A percentile compares a stretch with the other conserved stretches of the same genome.
Evolutionary conservation across 2,888 invertebrate genomes (phyloP).

Genomic region (Amphipoea oculea): DNA sequence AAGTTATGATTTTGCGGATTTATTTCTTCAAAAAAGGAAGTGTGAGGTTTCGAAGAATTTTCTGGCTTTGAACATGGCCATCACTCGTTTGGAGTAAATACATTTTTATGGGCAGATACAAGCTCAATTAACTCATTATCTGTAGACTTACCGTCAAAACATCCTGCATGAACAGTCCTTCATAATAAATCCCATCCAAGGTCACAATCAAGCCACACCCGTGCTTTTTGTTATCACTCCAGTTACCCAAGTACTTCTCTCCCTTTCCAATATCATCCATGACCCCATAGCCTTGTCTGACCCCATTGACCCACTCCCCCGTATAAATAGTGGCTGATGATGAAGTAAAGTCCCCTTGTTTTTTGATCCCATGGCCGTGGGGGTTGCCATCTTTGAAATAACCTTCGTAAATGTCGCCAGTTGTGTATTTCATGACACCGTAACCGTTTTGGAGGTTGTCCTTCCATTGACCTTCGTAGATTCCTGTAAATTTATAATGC

Average conservation of each 20-base stretch:
- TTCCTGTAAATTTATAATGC: constrained; percentile 83
- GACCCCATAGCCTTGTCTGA: constrained; percentile 96
- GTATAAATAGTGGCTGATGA: constrained; percentile 95
- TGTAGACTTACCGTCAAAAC: constrained; percentile 92
- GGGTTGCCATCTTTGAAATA: constrained; percentile 96
- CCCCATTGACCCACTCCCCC: constrained; percentile 96
- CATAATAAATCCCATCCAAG: constrained; percentile 97
- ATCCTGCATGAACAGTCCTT: constrained; percentile 95
- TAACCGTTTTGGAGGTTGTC: constrained; percentile 96
- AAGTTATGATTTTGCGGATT: background rate
- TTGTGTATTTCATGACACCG: constrained; percentile 93
- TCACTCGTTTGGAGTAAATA: background rate
- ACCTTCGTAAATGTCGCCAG: constrained; percentile 96
- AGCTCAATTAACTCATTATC: background rate
- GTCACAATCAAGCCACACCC: constrained; percentile 97
- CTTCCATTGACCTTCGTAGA: constrained; percentile 95
- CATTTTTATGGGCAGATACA: background rate
- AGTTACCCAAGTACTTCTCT: constrained; percentile 97
- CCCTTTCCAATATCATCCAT: constrained; percentile 96
- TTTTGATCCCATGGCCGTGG: constrained; percentile 96
- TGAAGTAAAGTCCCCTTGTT: constrained; percentile 94
- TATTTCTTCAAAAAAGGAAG: background rate
- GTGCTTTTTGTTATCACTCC: constrained; percentile 95
- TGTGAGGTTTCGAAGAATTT: background rate
- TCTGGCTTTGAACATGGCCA: background rate